Evolutionary conservation across 2,113 vertebrate species (phyloP).

Genomic region (Sylvilagus bachmani): DNA sequence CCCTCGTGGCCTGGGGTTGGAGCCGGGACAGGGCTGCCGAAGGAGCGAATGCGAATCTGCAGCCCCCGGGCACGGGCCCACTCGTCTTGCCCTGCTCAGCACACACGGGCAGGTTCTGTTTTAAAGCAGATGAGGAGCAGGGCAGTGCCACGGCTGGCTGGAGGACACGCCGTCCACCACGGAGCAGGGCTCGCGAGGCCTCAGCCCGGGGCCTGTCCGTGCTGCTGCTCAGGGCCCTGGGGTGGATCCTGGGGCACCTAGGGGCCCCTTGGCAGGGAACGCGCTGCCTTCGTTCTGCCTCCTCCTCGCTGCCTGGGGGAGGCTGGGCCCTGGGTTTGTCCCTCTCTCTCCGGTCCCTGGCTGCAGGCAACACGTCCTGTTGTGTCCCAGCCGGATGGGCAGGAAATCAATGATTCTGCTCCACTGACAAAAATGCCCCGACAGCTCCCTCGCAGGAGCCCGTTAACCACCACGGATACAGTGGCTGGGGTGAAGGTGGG

Average conservation of each 20-base stretch:
- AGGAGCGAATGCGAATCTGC: background rate
- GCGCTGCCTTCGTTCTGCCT: no score
- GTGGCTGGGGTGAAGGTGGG: constrained; percentile 52
- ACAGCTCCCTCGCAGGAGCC: background rate
- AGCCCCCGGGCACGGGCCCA: background rate
- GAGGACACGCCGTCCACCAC: no score
- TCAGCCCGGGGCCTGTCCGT: no score
- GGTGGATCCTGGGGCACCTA: no score
- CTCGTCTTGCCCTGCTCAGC: background rate
- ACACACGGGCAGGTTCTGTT: background rate
- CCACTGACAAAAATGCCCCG: constrained; percentile 52
- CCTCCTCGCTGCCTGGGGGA: constrained; percentile 3
- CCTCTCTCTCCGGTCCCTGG: constrained; percentile 66
- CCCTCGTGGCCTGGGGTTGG: background rate
- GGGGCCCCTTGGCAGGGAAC: no score
- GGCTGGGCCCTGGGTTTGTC: constrained; percentile 61
- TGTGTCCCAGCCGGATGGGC: background rate
- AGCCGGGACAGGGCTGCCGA: background rate
- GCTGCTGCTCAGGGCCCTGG: no score
- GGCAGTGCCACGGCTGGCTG: background rate
- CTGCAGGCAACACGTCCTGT: background rate
- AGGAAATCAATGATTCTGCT: constrained; percentile 75
- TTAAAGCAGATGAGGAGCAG: background rate
- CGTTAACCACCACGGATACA: constrained; percentile 76
- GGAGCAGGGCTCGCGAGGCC: no score